Conservation (phyloP, 2,113 vertebrate species). For the Dipodomys merriami region DNA sequence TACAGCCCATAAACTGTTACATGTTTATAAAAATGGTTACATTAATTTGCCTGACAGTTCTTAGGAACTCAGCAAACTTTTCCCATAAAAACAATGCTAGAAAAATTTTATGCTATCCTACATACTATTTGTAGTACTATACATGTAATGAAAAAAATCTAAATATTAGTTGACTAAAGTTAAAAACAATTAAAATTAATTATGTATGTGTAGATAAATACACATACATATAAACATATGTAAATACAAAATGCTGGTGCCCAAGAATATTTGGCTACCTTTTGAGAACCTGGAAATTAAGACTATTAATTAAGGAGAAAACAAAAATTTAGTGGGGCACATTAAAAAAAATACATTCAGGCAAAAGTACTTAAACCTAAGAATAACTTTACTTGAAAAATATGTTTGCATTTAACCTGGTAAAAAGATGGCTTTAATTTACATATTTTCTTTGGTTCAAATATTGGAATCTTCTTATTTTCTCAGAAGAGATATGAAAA, state of each 20-base stretch:
- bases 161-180: slow-evolving; percentile 41
- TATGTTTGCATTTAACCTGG: slow-evolving; percentile 30
- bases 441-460: slow-evolving; percentile 53
- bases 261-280: slow-evolving; percentile 33
- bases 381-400: not conserved
- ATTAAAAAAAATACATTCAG: not conserved
- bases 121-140: slow-evolving; percentile 4
- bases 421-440: slow-evolving; percentile 39
- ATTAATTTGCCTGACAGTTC: slow-evolving; percentile 26
- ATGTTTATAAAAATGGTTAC: slow-evolving; percentile 8
- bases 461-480: not conserved
- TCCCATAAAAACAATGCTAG: slow-evolving; percentile 39
- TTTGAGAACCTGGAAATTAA: slow-evolving; percentile 52
- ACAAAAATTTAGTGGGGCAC: slow-evolving; percentile 25
- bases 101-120: not conserved
- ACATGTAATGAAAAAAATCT: not conserved
- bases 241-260: slow-evolving; percentile 3
- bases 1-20: slow-evolving; percentile 22
- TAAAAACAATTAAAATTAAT: slow-evolving; percentile 12
- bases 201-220: not conserved
- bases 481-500: not conserved
- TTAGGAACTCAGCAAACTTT: slow-evolving; percentile 54
- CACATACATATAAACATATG: not conserved
- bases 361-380: slow-evolving; percentile 47
- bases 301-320: not conserved